A percentile compares a stretch with the other conserved stretches of the same genome.
These are phyloP conservation scores for Ophioninae sp. DNA, from an alignment of 2,888 invertebrate genomes.

Conservation along the genomic window DNA sequence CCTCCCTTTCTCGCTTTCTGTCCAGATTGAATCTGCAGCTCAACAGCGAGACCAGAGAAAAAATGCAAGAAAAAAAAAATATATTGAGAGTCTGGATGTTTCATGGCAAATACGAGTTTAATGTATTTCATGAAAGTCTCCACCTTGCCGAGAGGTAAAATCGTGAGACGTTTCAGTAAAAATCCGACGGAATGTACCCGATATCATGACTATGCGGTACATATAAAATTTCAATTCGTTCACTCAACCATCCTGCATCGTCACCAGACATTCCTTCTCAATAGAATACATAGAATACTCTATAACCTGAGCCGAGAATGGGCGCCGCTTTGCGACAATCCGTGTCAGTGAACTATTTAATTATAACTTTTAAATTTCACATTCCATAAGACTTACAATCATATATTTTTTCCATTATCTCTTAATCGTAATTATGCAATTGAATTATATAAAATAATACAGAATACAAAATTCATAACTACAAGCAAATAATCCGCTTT, in stretches of 20 bases:
- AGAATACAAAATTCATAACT: too few species aligned
- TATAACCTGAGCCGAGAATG: not conserved
- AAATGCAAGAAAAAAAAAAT: slow-evolving; percentile 22
- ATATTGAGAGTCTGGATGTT: slow-evolving; percentile 50
- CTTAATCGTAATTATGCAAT: not conserved
- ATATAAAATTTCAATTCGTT: slow-evolving; percentile 21
- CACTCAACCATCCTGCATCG: slow-evolving; percentile 6
- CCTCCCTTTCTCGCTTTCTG: not conserved
- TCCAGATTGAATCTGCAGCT: slow-evolving; percentile 22
- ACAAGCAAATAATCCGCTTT: too few species aligned
- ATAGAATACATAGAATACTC: not conserved
- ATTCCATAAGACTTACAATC: not conserved
- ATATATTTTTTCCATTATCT: not conserved
- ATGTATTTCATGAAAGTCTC: slow-evolving; percentile 70
- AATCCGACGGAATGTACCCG: slow-evolving; percentile 42
- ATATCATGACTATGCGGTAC: slow-evolving; percentile 5
- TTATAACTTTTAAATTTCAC: not conserved
- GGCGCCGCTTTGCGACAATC: not conserved
- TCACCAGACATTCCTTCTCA: not conserved
- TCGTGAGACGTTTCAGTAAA: slow-evolving; percentile 47
- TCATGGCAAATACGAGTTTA: slow-evolving; percentile 65
- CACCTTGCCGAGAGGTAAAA: slow-evolving; percentile 65
- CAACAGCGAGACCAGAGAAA: slow-evolving; percentile 17
- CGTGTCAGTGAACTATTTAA: not conserved
- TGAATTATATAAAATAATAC: not conserved